Percentiles rank a stretch among this genome's conserved stretches.
Conservation (phyloP, 2,888 invertebrate genomes). For the Drosophila peninsularis region DNA sequence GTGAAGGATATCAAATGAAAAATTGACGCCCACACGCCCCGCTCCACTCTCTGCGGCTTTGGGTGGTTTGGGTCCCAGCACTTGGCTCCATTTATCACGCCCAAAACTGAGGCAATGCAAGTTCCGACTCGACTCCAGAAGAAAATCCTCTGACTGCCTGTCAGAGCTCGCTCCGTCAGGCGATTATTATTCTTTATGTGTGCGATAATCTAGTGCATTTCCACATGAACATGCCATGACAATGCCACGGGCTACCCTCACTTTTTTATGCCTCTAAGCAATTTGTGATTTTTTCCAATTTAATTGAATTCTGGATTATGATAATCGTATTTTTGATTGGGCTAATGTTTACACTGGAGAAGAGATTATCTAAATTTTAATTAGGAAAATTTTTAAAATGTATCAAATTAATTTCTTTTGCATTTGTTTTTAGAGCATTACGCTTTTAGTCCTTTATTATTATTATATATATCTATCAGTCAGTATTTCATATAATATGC, state of each 20-base stretch:
- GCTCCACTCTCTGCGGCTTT: not conserved
- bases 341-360: not conserved
- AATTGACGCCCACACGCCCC: slow-evolving; percentile 47
- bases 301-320: not conserved
- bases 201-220: slow-evolving; percentile 59
- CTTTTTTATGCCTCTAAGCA: not conserved
- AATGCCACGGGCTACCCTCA: slow-evolving; percentile 1
- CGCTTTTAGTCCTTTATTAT: too few relatives aligned
- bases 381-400: not conserved
- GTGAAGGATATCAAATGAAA: slow-evolving; percentile 62
- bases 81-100: slow-evolving; percentile 50
- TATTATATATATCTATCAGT: too few relatives aligned
- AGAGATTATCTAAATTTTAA: too few relatives aligned
- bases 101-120: slow-evolving; percentile 45
- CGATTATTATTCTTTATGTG: slow-evolving; percentile 73
- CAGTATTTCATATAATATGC: too few relatives aligned
- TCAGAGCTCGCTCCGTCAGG: slow-evolving; percentile 27
- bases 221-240: slow-evolving; percentile 22
- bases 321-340: not conserved
- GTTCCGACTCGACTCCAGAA: slow-evolving; percentile 36
- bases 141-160: slow-evolving; percentile 18
- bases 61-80: slow-evolving; percentile 1
- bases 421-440: too few relatives aligned
- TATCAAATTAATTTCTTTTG: too few relatives aligned
- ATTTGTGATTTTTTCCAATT: too few relatives aligned